Base-by-base conservation (phyloP, 2,797 vertebrate genomes). In the Eulemur coronatus region DNA sequence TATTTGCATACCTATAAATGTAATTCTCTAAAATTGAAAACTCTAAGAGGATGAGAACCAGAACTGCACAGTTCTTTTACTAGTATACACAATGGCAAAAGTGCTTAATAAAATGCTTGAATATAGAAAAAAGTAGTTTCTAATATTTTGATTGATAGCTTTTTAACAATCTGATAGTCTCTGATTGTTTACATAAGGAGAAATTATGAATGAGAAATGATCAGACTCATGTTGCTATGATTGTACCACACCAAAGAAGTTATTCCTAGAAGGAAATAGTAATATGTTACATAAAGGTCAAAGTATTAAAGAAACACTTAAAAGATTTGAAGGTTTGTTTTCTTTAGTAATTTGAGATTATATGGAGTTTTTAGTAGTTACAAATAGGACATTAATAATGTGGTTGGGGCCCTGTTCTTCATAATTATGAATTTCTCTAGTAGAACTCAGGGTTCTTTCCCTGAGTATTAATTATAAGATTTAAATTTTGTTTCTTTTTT, bases 401-500 rank as follows among this genome's bases (percentile, higher is more conserved):
- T 57, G n/a, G 33, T 72, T 93, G 28, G 43, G 72, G 26, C 22
- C 7, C 50, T 91, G 11, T 92, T 78, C 35, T 69, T 92, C 41
- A 35, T 87, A 96, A 92, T 95, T 93, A 43, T 15, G 48, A 75
- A 85, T 93, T 84, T 93, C 55, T 91, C 43, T 81, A 50, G 14
- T 86, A 46, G 52, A 76, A 93, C 12, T 96, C 41, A 72, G 67
- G 80, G 28, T 30, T 91, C 24, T 90, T 97, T 95, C 24, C 22
- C 69, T 91, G 88, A 57, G 65, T 92, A 67, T 8, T 93, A 75
- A 89, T 94, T 80, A 76, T 50, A 88, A 84, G 35, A 86, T 72
- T 88, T 90, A 81, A 96, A 73, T 67, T 89, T 92, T 97, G 14
- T 96, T 87, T 97, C 33, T 75, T 84, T 76, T 72, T 95, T 97